Evolutionary conservation across 2,113 vertebrate genomes (phyloP).

Genomic region (Narcine bancroftii): DNA sequence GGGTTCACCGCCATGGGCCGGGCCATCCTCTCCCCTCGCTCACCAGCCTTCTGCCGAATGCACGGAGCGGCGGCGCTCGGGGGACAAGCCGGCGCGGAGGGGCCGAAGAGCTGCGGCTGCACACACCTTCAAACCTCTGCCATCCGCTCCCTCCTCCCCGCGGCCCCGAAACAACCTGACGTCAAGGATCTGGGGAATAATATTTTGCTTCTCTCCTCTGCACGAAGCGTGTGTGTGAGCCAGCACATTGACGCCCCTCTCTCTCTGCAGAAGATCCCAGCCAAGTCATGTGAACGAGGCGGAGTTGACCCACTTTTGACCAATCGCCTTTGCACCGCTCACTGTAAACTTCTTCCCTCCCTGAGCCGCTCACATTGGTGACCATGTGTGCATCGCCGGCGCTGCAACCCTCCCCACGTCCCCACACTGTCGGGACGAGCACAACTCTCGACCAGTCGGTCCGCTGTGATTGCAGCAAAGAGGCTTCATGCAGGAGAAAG

Average conservation of each 20-base stretch:
- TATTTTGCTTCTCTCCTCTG: background rate
- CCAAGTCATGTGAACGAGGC: slow-evolving; percentile 49
- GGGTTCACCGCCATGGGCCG: slow-evolving; percentile 57
- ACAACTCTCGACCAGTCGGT: too few relatives aligned
- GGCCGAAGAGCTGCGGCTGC: background rate
- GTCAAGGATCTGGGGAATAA: background rate
- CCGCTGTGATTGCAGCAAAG: too few relatives aligned
- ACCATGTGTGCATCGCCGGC: slow-evolving; percentile 45
- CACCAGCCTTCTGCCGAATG: slow-evolving; percentile 39
- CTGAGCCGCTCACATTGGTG: slow-evolving; percentile 48
- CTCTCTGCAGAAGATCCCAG: slow-evolving; percentile 14
- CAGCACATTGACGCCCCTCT: background rate
- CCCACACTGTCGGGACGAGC: too few relatives aligned
- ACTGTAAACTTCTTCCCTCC: slow-evolving; percentile 38
- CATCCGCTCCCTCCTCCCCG: background rate
- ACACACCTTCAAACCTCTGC: background rate
- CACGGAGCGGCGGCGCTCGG: too few relatives aligned
- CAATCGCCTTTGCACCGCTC: slow-evolving; percentile 45
- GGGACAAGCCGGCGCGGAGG: too few relatives aligned
- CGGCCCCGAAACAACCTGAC: background rate
- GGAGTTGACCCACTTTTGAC: slow-evolving; percentile 57
- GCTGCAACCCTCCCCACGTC: background rate
- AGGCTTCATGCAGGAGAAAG: too few relatives aligned
- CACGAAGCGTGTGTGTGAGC: background rate
- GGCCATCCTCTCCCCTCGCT: slow-evolving; percentile 91